Evolutionary conservation across 2,888 invertebrate species (phyloP), one percentile per base, ranked within the genome.

Genomic region (Drosophila borborema): DNA sequence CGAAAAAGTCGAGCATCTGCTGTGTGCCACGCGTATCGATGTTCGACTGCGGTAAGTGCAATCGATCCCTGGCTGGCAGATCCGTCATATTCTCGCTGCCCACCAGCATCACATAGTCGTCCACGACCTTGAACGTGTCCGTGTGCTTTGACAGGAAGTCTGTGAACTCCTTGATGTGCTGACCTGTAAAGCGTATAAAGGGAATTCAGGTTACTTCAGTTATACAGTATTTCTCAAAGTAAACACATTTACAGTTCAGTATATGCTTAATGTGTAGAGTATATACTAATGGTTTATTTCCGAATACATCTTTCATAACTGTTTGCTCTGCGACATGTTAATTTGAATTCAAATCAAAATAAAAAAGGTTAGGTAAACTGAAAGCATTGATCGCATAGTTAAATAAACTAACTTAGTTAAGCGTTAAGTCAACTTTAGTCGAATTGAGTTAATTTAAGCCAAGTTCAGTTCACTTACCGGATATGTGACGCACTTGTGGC

Each of bases 401-500:
- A 43, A 43, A 18, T 18, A 43, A 43, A 18, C 43, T 43, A 18
- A 43, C 9, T 34, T 31, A 18, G 41, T 43, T 18, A 41, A n/a
- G 41, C 3, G 9, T 8, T 3, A 3, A 41, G n/a, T 43, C 6
- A n/a, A 18, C 6, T 6, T 14, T 3, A 38, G 41, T 9, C 3
- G 20, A 12, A 12, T 43, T 18, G 18, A 20, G 45, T 12, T 6
- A 20, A 45, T 20, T 34, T 31, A 14, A 20, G 5, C 8, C 12
- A 1, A 8, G 9, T 12, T 41, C 10, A 16, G 6, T 28, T 31
- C 36, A 68, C 83, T 83, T 69, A 80, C 96, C 97, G 80, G 98
- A 98, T 90, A 99, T 98, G 93, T 99, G 98, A 75, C 99, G 96
- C 81, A 99, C 98, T 94, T 99, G 99, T 18, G 98, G 98, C 71